Evolutionary conservation across 2,888 invertebrate genomes (phyloP), one percentile per base, ranked within the genome.

Genomic region (Apomyelois bistriatella): DNA sequence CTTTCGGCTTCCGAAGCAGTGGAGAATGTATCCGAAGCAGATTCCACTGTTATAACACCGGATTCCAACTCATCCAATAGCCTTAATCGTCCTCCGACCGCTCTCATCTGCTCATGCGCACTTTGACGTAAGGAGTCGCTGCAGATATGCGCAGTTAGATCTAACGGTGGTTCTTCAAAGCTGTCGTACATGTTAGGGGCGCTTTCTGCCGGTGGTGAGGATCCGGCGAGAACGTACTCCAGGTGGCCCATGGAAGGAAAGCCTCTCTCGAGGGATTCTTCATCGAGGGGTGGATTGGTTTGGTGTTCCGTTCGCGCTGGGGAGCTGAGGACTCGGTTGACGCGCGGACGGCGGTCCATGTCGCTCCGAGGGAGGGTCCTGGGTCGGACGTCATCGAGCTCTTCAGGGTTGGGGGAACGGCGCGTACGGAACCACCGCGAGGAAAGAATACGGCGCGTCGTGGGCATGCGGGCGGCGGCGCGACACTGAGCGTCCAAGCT

Each of bases 131-230:
- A 92, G 53, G 94, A 93, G 66, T 96, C 95, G 70, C 92, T 90
- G 80, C 94, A 94, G 72, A 94, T 94, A 71, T 94, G 94, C 72
- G 94, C 94, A 72, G 93, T 93, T 70, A 93, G 82, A 72, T 94
- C 93, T 61, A 93, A 91, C 62, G 93, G 93, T 46, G 93, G 93
- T 74, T 94, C 94, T 74, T 94, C 94, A 70, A 95, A 95, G 83
- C 94, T 95, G 76, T 96, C 95, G 85, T 95, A 95, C 90, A 95
- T 93, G 76, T 94, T 94, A 62, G 95, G 94, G 42, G 95, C 94
- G 81, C 95, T 95, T 80, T 96, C 95, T 55, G 95, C 94, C 30
- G 95, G 95, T 7, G 95, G 95, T 13, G 95, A 94, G 37, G 94
- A 94, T 54, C 95, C 95, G 67, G 94, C 94, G 77, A 95, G 94